A percentile compares a stretch with the other conserved stretches of the same genome.
Conservation (phyloP, 2,113 vertebrate species). For the Chrysochloris asiatica region DNA sequence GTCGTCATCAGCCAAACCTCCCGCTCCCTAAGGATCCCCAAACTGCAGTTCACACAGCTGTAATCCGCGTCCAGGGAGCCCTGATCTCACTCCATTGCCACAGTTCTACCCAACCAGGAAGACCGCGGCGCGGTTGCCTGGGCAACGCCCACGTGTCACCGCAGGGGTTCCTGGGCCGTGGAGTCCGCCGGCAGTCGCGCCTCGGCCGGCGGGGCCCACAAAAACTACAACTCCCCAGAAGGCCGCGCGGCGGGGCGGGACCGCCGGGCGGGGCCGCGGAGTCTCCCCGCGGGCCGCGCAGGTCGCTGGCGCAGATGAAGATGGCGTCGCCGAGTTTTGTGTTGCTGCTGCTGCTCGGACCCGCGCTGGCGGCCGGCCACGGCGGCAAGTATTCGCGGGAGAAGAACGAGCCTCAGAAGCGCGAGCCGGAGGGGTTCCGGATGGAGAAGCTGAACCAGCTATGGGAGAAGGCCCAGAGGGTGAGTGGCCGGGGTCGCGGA, state of each 20-base stretch:
- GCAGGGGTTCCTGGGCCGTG: constrained; percentile 2
- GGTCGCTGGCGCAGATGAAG: not conserved
- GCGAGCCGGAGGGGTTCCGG: constrained; percentile 85
- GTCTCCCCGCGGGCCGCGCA: rapidly evolving
- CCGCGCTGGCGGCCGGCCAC: constrained; percentile 61
- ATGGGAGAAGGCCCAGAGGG: constrained; percentile 95
- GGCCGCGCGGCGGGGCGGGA: not conserved
- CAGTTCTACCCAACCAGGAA: rapidly evolving
- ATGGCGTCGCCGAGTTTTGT: not conserved
- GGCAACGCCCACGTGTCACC: not conserved
- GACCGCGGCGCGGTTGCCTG: not conserved
- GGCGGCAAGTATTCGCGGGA: constrained; percentile 93
- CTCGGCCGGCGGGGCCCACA: rapidly evolving
- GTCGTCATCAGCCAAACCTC: not conserved
- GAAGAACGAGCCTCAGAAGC: constrained; percentile 86
- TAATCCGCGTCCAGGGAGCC: not conserved
- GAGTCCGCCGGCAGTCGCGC: not conserved
- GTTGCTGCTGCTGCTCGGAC: constrained; percentile 54
- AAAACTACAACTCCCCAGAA: constrained; percentile 57
- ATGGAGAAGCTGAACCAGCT: constrained; percentile 93
- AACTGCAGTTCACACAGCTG: rapidly evolving
- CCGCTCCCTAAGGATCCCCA: not conserved
- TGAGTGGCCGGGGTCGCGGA: constrained; percentile 76
- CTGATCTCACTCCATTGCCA: too few relatives aligned
- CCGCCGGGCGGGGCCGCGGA: not conserved